Base-by-base conservation (phyloP, 1,140 invertebrate genomes). In the Neodiprion virginianus region DNA sequence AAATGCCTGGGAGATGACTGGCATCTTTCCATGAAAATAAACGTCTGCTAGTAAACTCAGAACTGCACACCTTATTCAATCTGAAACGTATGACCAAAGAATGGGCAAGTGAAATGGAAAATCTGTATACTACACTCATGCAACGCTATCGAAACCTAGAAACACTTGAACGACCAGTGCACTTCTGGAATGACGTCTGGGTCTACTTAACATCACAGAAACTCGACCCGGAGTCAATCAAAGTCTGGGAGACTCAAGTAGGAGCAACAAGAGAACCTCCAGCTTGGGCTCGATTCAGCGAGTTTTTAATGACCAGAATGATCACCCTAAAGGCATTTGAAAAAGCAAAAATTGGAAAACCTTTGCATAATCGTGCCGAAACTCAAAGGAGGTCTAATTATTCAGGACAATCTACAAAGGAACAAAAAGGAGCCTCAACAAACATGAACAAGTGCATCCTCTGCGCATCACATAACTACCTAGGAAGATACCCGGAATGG, bases 171-270 rank as follows among this genome's bases (percentile, higher is more conserved):
- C 76, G 78, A 40, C 73, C 71, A 50, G 69, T 79, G 0, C 1
- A 76, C 23, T 21, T 10, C 1, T 77, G 76, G 74, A 75, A 73
- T 50, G 76, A 79, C 21, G 47, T 78, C 21, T 28, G 78, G 0
- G 71, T 79, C 0, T 78, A 73, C 61, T 10, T 75, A 7, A 21
- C 68, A 0, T 69, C 72, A 0, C 78, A 78, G 50, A 7, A 72
- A 8, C 48, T 79, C 1, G 74, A 79, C 65, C 11, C 71, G 8
- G 78, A 78, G 12, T 76, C 75, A 1, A 49, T 78, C 0, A 79
- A 76, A 48, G 65, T 40, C 1, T 79, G 75, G 76, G 76, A 79
- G 10, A 71, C 66, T 1, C 74, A 78, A 48, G n/a, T 79, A 4
- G 73, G 76, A 11, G 40, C 74, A 0, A 73, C 78, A 1, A 74